phyloP scores from a whole-genome alignment of 2,113 vertebrate genomes.

The Cochlearius cochlearius region DNA sequence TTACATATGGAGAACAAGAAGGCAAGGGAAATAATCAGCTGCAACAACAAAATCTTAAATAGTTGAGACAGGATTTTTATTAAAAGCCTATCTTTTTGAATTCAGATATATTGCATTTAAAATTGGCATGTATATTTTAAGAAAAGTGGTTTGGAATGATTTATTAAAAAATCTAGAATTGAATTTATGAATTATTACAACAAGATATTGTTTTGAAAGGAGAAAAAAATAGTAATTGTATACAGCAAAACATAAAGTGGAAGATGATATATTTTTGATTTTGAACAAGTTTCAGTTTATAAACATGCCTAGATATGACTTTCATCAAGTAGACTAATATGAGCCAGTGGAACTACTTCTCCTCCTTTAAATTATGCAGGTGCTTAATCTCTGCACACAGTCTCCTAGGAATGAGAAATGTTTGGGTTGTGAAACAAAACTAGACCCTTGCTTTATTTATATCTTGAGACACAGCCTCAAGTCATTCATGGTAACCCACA shows the following conservation, averaged over 20 bases:
- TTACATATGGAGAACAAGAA: background rate
- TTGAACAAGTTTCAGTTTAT: background rate
- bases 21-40: constrained; percentile 38
- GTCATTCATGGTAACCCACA: background rate
- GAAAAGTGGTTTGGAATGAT: constrained; percentile 22
- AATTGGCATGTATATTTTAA: constrained; percentile 6
- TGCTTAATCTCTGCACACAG: background rate
- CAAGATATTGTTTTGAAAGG: background rate
- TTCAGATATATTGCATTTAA: constrained; percentile 13
- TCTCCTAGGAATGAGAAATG: background rate
- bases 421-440: constrained; percentile 1
- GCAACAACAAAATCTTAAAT: constrained; percentile 38
- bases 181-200: background rate
- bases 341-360: background rate
- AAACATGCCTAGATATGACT: background rate
- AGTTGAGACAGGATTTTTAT: constrained; percentile 38
- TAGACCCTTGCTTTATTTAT: constrained; percentile 10
- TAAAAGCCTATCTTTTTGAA: constrained; percentile 24
- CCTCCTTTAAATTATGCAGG: constrained; percentile 5
- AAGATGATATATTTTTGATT: background rate
- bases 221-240: background rate
- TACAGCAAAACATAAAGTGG: background rate
- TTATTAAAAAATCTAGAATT: background rate
- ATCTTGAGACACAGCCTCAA: background rate
- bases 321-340: background rate